Percentiles rank a stretch among this genome's conserved stretches.
Conservation (phyloP, 2,888 invertebrate genomes). For the Polyploca ridens region DNA sequence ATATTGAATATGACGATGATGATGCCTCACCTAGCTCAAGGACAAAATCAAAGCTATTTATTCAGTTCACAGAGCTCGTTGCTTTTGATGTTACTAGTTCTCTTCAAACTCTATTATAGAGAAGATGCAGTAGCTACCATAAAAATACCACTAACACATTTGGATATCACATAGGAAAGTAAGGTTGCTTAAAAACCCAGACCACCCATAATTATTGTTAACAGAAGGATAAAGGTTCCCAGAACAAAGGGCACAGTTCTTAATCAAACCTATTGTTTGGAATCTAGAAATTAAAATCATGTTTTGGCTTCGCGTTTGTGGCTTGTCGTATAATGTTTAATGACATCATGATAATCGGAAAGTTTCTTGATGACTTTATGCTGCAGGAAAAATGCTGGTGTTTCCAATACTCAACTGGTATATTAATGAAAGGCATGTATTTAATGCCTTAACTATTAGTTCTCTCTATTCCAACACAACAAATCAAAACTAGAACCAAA, state of each 20-base stretch:
- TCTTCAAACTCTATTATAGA: no score
- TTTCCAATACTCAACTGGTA: background rate
- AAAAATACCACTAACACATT: no score
- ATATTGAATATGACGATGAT: no score
- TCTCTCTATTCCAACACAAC: no score
- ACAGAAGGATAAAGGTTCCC: background rate
- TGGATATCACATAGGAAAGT: background rate
- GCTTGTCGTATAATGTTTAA: background rate
- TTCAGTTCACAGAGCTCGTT: no score
- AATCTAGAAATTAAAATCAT: slow-evolving; percentile 3
- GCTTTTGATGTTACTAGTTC: background rate
- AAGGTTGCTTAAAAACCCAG: background rate
- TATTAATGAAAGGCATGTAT: no score
- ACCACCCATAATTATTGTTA: background rate
- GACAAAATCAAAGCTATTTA: no score
- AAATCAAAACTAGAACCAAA: no score
- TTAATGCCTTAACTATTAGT: no score
- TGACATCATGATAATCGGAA: background rate
- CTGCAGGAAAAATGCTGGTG: background rate
- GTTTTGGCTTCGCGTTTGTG: background rate
- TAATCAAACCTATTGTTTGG: background rate
- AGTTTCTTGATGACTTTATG: background rate
- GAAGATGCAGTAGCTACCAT: no score
- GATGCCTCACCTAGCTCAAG: no score
- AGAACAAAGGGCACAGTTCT: background rate